phyloP scores from a whole-genome alignment of 2,113 vertebrate species.

The Oncorhynchus clarkii region DNA sequence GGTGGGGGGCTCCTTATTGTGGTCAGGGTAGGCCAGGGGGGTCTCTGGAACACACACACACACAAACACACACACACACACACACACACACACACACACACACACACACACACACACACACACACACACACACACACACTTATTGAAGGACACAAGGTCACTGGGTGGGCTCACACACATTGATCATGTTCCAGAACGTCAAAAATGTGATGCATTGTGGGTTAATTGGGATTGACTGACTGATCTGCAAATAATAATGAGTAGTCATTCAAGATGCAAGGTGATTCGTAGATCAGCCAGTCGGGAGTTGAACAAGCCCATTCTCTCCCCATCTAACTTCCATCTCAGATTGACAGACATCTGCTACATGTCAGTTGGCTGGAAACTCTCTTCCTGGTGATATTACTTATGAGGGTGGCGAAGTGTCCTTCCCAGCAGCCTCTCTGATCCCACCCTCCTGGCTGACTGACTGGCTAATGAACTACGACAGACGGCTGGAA shows the following conservation, averaged over 20 bases:
- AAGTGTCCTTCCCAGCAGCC: constrained; percentile 67
- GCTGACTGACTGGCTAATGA: constrained; percentile 76
- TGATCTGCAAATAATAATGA: too few relatives aligned
- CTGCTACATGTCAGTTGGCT: constrained; percentile 62
- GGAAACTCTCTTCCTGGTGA: constrained; percentile 68
- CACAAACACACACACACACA: too few relatives aligned
- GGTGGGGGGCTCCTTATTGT: constrained; percentile 81
- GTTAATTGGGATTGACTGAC: constrained; percentile 70
- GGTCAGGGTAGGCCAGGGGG: too few relatives aligned
- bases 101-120: too few relatives aligned
- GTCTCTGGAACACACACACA: too few relatives aligned
- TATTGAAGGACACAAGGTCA: constrained; percentile 52
- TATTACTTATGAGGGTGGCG: constrained; percentile 72
- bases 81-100: too few relatives aligned
- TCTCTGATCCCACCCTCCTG: constrained; percentile 77
- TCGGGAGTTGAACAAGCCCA: too few relatives aligned
- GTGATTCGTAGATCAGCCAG: too few relatives aligned
- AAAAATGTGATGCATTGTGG: constrained; percentile 63
- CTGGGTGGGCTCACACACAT: constrained; percentile 75
- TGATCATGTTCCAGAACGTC: too few relatives aligned
- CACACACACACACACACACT: too few relatives aligned
- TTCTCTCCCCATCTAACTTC: constrained; percentile 63
- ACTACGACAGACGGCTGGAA: constrained; percentile 74
- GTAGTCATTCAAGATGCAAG: too few relatives aligned
- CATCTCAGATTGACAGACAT: constrained; percentile 63